Evolutionary conservation across 2,888 invertebrate genomes (phyloP), one percentile per base, ranked within the genome.

Genomic region (Xestia rhomboidea): DNA sequence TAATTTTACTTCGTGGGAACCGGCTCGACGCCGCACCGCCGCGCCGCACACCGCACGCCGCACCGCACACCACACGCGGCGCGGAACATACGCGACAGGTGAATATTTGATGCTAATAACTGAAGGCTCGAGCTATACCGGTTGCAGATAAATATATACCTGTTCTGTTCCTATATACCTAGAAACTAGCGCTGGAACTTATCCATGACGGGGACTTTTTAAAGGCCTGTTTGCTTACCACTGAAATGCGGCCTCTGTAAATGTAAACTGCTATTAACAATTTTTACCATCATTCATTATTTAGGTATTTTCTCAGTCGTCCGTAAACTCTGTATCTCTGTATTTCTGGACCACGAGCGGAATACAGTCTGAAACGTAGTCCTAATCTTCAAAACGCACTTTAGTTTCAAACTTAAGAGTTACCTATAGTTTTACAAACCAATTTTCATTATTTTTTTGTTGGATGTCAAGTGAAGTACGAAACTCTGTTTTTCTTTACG

Each of bases 1-100:
- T 87, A 88, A 87, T 87, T 89, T 85, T 86, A 86, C 85, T 88
- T 86, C 82, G 85, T 91, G 87, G 83, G 85, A 84, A 87, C 77
- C 24, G 49, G 44, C 68, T 15, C 62, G 57, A 13, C 60, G 44
- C 38, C 24, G 21, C 51, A 3, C 8, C 73, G 46, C 60, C 54
- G 54, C 24, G 44, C 44, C 21, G n/a, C 41, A 30, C 51, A 30
- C 51, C 30, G 44, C 27, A 11, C 46, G 41, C 41, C n/a, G 38
- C n/a, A n/a, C 44, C 21, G n/a, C 41, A 30, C 51, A 30, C 51
- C 30, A 27, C 27, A 11, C 46, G 41, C 41, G 15, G 38, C n/a
- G 41, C 2, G 44, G 27, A 11, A 60, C 71, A 69, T 51, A 60
- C 41, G 82, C 76, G 88, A 88, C 90, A 87, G 83, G 85, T 90